A percentile compares a stretch with the other conserved stretches of the same genome.
These are phyloP conservation scores for Samia ricini DNA, from an alignment of 1,140 invertebrate species.

Conservation along the genomic window DNA sequence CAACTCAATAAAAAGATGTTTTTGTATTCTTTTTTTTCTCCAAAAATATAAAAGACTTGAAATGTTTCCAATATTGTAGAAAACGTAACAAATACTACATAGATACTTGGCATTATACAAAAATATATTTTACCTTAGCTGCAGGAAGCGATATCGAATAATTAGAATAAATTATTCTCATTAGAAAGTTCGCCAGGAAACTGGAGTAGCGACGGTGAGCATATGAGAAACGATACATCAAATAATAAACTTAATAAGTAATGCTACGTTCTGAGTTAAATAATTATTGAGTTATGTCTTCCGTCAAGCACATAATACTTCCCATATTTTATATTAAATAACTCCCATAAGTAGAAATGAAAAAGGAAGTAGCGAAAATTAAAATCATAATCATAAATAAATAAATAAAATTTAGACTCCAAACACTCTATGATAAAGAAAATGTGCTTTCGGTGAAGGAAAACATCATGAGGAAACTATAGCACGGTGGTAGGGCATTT, in stretches of 20 bases:
- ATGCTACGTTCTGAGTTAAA: conserved; percentile 5
- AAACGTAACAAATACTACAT: not conserved
- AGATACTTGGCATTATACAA: not conserved
- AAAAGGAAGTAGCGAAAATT: too few relatives aligned
- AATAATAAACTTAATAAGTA: conserved; percentile 23
- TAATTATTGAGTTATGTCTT: not conserved
- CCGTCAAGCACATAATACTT: not conserved
- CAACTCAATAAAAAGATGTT: too few relatives aligned
- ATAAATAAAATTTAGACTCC: too few relatives aligned
- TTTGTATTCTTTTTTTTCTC: too few relatives aligned
- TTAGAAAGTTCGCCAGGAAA: conserved; percentile 27
- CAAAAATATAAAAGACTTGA: too few relatives aligned
- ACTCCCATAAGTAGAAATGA: too few relatives aligned
- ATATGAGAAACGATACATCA: conserved; percentile 30
- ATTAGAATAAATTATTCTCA: conserved; percentile 38
- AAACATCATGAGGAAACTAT: too few relatives aligned
- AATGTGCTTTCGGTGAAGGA: too few relatives aligned
- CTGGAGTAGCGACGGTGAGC: conserved; percentile 18
- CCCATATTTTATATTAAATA: too few relatives aligned
- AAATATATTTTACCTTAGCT: not conserved
- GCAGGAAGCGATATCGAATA: conserved; percentile 23
- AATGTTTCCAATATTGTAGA: not conserved
- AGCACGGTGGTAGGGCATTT: too few relatives aligned
- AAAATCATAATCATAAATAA: too few relatives aligned
- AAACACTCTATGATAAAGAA: too few relatives aligned